Evolutionary conservation across 2,888 invertebrate genomes (phyloP), one percentile per base, ranked within the genome.

Genomic region (Polyploca ridens): DNA sequence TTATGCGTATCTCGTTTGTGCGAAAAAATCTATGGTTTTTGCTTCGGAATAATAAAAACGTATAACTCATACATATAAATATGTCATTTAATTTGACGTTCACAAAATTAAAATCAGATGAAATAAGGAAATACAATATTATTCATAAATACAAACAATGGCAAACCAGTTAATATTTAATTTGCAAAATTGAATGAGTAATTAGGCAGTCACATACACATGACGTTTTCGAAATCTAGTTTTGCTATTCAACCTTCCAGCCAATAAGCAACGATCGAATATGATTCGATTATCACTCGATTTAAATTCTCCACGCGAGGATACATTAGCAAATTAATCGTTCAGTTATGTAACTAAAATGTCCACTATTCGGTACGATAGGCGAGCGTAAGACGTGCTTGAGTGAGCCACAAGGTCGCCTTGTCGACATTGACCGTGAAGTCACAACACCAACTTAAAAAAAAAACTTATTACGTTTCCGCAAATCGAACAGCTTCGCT

Each of bases 371-470:
- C 79, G 86, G 88, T 57, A 67, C 77, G 77, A 82, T 82, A 84
- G 74, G 81, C 78, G 75, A 75, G 74, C 73, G 81, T 75, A 79
- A 86, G 90, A 86, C 88, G 86, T 89, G 91, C 83, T 88, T 81
- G 85, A 86, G 78, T 82, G 87, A 83, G 81, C 81, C 75, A 75
- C 94, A 93, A 94, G 93, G 94, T 79, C 93, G 85, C 74, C 86
- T 79, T 77, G 83, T 89, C 91, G 94, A 90, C 93, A 93, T 93
- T 94, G 93, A 90, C 93, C 94, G 90, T 93, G 90, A 89, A 87
- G 86, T 86, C 85, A 88, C 87, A 82, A 85, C 87, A 88, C 82
- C 80, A 78, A 78, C 73, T 83, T 79, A 81, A 88, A 86, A 85
- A 87, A 83, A 89, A 85, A 84, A 83, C 81, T 82, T 85, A 85